Base-by-base conservation (phyloP, 1,140 invertebrate genomes). In the Ptiloglossa arizonensis region DNA sequence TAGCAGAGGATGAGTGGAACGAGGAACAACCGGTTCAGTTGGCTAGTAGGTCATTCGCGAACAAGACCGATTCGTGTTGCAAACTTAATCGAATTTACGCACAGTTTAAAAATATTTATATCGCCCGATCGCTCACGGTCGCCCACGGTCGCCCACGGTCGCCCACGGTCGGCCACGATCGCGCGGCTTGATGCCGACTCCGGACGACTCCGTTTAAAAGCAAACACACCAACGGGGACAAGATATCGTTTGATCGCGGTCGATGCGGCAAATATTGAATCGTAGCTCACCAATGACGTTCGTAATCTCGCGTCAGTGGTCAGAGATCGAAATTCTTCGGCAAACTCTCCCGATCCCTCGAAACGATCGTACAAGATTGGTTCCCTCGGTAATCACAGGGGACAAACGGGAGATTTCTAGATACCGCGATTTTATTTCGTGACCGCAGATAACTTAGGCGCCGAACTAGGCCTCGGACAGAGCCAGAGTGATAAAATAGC, bases 401-500 rank as follows among this genome's bases (percentile, higher is more conserved):
- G 60, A 81, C 71, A 67, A 73, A 81, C 57, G 73, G 41, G 75
- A 46, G 81, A 89, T 91, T 83, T 81, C 72, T 87, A 88, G 80
- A 87, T 85, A 87, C 88, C 85, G 86, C 91, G 91, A 93, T 92
- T 92, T 92, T 92, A 93, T 93, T 93, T 92, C 88, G 88, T 90
- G 88, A 92, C 89, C 91, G 83, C 90, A 91, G 88, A 90, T 89
- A 85, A 81, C 85, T 80, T 83, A 79, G 81, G 72, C 85, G 86
- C 80, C 81, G 78, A 79, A 83, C 68, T 73, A 46, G 76, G 64
- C 77, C 80, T 38, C 52, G 74, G 79, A 59, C 44, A 54, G 69
- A 87, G 86, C 87, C 84, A 82, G 86, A 93, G 91, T 93, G 91
- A 92, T 93, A 92, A 93, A 92, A 93, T 93, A 92, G 91, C 89